Evolutionary conservation across 2,888 invertebrate genomes (phyloP), one percentile per base, ranked within the genome.

Genomic region (Pediacus dermestoides): DNA sequence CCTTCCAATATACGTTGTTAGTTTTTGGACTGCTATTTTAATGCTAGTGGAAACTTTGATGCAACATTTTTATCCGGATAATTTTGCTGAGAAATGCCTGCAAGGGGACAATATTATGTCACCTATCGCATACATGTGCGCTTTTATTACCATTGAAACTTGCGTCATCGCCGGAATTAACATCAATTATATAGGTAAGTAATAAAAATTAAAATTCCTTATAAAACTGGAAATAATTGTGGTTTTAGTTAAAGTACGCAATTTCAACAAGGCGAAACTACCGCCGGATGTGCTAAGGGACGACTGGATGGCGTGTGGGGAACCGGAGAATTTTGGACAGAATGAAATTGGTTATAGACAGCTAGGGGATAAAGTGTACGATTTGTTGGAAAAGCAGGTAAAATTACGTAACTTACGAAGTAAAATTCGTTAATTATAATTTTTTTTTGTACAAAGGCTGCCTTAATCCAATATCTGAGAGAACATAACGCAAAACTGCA

Each of bases 401-500:
- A n/a, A n/a, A n/a, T n/a, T n/a, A n/a, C n/a, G n/a, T n/a, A n/a
- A n/a, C n/a, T n/a, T n/a, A n/a, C n/a, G n/a, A 12, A 4, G 12
- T 11, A 33, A 34, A 34, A 16, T 34, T 6, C 12, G 4, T 35
- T n/a, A n/a, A 26, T 13, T 37, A 21, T 14, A 9, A 7, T 21
- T 16, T 13, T 12, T 34, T 22, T 38, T 16, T 26, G 4, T 33
- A n/a, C n/a, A n/a, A n/a, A 74, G 71, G 82, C 83, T 14, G 83
- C 83, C 66, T 69, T 83, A 4, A 84, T 85, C 47, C 72, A 75
- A 56, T 81, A 81, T 58, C 67, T 83, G 37, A 75, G 76, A 48
- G 82, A 83, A 57, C 81, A 82, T 49, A 82, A 83, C 53, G 74
- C 74, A 15, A n/a, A n/a, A n/a, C n/a, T n/a, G n/a, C n/a, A n/a